These are phyloP conservation scores for Luidia sarsii DNA, from an alignment of 53 echinoderm and acorn worm species.

Conservation along the genomic window DNA sequence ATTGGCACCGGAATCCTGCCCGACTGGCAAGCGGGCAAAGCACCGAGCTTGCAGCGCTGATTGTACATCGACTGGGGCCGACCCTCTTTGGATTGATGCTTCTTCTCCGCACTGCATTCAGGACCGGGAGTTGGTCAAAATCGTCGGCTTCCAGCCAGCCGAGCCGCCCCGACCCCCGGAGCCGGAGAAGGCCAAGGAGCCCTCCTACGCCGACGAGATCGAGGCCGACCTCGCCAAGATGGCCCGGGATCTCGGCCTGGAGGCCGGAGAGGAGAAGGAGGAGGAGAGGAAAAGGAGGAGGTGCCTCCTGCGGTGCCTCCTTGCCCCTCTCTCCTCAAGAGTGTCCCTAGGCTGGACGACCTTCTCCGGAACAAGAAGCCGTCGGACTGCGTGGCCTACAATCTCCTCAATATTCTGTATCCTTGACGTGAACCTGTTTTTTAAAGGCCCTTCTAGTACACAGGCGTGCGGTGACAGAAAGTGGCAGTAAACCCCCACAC, in stretches of 20 bases:
- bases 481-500: background rate
- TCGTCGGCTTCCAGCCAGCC: constrained; percentile 8
- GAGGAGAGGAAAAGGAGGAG: background rate
- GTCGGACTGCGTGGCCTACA: constrained; percentile 71
- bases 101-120: too few relatives aligned
- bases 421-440: constrained; percentile 58
- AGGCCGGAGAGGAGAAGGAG: background rate
- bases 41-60: too few relatives aligned
- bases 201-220: constrained; percentile 12
- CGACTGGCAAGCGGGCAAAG: too few relatives aligned
- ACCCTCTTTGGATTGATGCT: too few relatives aligned
- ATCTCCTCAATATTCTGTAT: constrained; percentile 89
- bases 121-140: constrained; percentile 68
- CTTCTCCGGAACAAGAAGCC: constrained; percentile 65
- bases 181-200: constrained; percentile 9
- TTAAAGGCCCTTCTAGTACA: background rate
- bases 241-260: constrained; percentile 14
- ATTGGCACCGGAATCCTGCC: too few relatives aligned
- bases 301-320: background rate
- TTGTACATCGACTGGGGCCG: too few relatives aligned
- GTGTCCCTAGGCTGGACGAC: constrained; percentile 70
- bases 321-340: constrained; percentile 55
- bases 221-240: background rate
- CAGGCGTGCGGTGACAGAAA: background rate
- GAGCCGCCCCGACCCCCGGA: background rate